Evolutionary conservation across 1,140 invertebrate genomes (phyloP), one percentile per base, ranked within the genome.

Genomic region (Cyclargus thomasi): DNA sequence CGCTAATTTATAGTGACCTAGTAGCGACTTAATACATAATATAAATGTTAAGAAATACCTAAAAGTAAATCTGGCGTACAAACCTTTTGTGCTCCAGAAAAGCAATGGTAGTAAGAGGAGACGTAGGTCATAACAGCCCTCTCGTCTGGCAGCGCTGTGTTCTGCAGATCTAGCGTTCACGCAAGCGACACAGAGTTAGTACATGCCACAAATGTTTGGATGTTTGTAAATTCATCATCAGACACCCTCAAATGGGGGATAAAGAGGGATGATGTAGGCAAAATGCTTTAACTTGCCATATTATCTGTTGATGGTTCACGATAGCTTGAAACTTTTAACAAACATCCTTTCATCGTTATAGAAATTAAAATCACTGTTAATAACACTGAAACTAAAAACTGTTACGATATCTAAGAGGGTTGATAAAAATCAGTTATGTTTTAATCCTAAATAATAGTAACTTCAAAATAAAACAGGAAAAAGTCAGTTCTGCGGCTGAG

Each of bases 51-150:
- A n/a, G n/a, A n/a, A 29, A 7, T 29, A 29, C 5, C 29, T 29
- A 3, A 7, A 29, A 29, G 29, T 23, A 23, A 23, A 7, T 29
- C 7, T 59, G 18, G 65, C 53, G 20, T 29, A 90, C 88, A 85
- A 88, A 99, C 98, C 98, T 99, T 99, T 94, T 99, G 97, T 77
- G 98, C 97, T 85, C 98, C 98, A 92, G 97, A 98, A 94, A 99
- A 99, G 92, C 97, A 98, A 93, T 99, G 99, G 93, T 99, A 99
- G 93, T 99, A 99, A 68, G 98, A 99, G 22, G 98, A 99, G 70
- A 99, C 98, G 92, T 99, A 99, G 74, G 99, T 99, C 98, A 99
- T 99, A 82, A 99, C 97, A 73, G 98, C 98, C 85, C 98, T 93
- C 93, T 99, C 99, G 92, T 99, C 98, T 78, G 98, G 98, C 95